phyloP scores from a whole-genome alignment of 2,888 invertebrate species.

The Brachyptera risi region DNA sequence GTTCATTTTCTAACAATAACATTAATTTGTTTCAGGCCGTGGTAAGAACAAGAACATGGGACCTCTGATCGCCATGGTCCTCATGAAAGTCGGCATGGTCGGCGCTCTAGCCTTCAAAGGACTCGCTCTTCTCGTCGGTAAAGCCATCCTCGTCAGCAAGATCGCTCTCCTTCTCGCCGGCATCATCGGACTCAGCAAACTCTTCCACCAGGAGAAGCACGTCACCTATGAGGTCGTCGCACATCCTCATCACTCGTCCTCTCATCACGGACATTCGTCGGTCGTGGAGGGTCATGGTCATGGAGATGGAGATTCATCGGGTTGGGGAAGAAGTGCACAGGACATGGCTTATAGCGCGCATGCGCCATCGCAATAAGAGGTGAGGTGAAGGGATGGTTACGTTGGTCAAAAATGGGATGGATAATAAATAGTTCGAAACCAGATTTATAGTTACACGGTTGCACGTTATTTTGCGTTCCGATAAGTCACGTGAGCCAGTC shows the following conservation, averaged over 20 bases:
- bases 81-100: slow-evolving; percentile 75
- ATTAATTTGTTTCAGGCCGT: slow-evolving; percentile 28
- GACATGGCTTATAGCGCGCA: slow-evolving; percentile 60
- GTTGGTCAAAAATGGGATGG: too few relatives aligned
- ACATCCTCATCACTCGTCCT: slow-evolving; percentile 57
- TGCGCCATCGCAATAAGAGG: slow-evolving; percentile 10
- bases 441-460: too few relatives aligned
- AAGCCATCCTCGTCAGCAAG: slow-evolving; percentile 80
- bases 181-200: slow-evolving; percentile 77
- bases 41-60: slow-evolving; percentile 67
- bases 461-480: too few relatives aligned
- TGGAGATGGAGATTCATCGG: slow-evolving; percentile 40
- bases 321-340: slow-evolving; percentile 49
- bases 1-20: too few relatives aligned
- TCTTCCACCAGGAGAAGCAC: slow-evolving; percentile 69
- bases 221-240: slow-evolving; percentile 71
- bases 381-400: slow-evolving; percentile 1
- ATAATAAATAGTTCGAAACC: too few relatives aligned
- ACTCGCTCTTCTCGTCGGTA: slow-evolving; percentile 74
- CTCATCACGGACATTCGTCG: slow-evolving; percentile 39
- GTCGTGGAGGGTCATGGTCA: slow-evolving; percentile 37
- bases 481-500: too few relatives aligned
- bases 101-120: slow-evolving; percentile 79
- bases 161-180: slow-evolving; percentile 75
- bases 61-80: slow-evolving; percentile 67